Evolutionary conservation across 2,797 vertebrate species (phyloP).

Genomic region (Hippocampus kuda): DNA sequence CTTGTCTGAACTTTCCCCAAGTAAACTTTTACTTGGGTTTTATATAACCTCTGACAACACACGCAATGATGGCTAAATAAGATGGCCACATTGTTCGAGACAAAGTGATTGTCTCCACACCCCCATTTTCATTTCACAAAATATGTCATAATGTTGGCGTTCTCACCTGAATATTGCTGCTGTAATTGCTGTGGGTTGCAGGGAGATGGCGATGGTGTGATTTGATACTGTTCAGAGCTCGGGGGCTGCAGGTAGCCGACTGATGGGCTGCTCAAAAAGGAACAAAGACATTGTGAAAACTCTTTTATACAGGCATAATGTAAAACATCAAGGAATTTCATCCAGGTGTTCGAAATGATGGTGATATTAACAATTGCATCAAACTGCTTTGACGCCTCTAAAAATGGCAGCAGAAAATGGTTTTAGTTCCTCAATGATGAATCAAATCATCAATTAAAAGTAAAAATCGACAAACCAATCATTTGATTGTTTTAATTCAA

Average conservation of each 20-base stretch:
- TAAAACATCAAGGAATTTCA: background rate
- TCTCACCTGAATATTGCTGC: conserved; percentile 95
- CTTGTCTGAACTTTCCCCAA: conserved; percentile 26
- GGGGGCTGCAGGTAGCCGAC: conserved; percentile 90
- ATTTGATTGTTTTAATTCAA: background rate
- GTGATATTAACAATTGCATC: background rate
- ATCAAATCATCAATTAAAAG: background rate
- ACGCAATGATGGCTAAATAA: background rate
- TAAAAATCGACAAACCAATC: background rate
- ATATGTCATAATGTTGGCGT: background rate
- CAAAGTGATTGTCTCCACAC: background rate
- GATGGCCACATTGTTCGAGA: background rate
- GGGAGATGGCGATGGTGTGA: conserved; percentile 87
- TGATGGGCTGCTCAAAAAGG: conserved; percentile 68
- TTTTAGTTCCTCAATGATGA: background rate
- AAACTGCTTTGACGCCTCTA: too few relatives aligned
- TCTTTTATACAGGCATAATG: background rate
- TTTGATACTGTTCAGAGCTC: conserved; percentile 90
- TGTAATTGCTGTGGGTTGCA: conserved; percentile 93
- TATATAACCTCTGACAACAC: background rate
- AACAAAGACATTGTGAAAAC: background rate
- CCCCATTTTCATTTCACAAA: background rate
- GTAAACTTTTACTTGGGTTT: conserved; percentile 38
- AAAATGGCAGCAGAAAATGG: background rate
- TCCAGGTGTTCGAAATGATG: background rate